A percentile compares a stretch with the other conserved stretches of the same genome.
Evolutionary conservation across 2,797 vertebrate genomes (phyloP).

Genomic region (Gambusia yucatana): DNA sequence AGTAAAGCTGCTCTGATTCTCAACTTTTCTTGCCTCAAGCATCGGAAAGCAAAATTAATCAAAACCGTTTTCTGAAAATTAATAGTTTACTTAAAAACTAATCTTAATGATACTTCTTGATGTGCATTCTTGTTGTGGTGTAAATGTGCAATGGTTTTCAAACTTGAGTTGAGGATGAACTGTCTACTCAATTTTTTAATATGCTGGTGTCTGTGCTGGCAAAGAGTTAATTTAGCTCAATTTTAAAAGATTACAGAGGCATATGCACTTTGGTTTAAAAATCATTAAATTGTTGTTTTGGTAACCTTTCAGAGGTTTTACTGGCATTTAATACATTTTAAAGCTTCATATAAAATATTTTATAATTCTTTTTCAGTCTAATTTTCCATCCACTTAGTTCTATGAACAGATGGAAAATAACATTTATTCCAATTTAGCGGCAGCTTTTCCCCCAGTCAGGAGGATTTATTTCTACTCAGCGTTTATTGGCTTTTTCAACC

Average conservation of each 20-base stretch:
- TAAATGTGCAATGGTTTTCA: not conserved
- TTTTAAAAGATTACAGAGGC: not conserved
- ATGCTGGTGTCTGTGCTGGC: not conserved
- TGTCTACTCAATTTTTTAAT: not conserved
- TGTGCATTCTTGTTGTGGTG: not conserved
- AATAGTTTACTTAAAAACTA: not conserved
- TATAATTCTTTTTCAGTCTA: not conserved
- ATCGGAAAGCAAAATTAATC: not conserved
- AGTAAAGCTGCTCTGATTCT: not conserved
- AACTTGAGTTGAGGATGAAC: not conserved
- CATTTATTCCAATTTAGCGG: not conserved
- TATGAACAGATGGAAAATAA: slow-evolving; percentile 4
- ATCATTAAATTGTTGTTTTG: not conserved
- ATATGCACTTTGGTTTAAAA: not conserved
- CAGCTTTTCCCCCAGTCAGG: slow-evolving; percentile 7
- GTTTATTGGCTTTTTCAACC: slow-evolving; percentile 9
- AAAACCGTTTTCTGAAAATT: not conserved
- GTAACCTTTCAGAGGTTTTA: not conserved
- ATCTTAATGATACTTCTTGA: not conserved
- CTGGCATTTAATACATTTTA: not conserved
- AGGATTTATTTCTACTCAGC: not conserved
- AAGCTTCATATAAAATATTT: not conserved
- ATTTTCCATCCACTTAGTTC: not conserved
- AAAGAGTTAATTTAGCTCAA: not conserved
- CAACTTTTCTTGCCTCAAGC: not conserved